Percentiles rank a stretch among this genome's conserved stretches.
These are phyloP conservation scores for Falco naumanni DNA, from an alignment of 2,797 vertebrate genomes.

Conservation along the genomic window DNA sequence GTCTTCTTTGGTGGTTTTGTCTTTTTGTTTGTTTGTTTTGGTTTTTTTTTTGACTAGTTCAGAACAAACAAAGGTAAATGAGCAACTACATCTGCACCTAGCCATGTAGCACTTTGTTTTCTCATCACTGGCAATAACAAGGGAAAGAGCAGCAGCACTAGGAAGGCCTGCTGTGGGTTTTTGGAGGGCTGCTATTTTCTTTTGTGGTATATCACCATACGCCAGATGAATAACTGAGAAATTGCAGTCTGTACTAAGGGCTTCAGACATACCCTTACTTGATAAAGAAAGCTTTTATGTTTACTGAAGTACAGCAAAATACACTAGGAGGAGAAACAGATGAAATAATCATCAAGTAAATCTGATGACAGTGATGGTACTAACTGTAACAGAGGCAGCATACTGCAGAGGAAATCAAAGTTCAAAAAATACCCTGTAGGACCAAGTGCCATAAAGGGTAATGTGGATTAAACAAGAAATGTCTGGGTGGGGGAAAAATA, in stretches of 20 bases:
- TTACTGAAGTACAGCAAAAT: neutral
- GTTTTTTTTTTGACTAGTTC: neutral
- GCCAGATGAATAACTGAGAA: neutral
- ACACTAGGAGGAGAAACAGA: neutral
- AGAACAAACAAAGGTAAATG: neutral
- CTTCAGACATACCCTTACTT: neutral
- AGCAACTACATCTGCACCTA: neutral
- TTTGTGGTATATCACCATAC: neutral
- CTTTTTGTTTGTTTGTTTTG: too few relatives aligned
- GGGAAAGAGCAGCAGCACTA: neutral
- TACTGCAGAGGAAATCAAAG: neutral
- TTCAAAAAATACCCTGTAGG: neutral
- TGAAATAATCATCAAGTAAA: neutral
- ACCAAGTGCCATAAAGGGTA: neutral
- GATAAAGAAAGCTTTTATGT: neutral
- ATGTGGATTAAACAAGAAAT: neutral
- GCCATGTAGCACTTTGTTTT: neutral
- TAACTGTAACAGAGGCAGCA: neutral
- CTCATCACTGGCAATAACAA: neutral
- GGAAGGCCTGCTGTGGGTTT: neutral
- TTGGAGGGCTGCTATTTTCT: neutral
- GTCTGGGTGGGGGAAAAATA: rapidly evolving
- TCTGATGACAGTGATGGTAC: neutral
- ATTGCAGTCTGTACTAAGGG: neutral
- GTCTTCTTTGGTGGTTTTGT: too few relatives aligned